A percentile compares a stretch with the other conserved stretches of the same genome.
Conservation (phyloP, 2,797 vertebrate species). For the Yasuhikotakia modesta region DNA sequence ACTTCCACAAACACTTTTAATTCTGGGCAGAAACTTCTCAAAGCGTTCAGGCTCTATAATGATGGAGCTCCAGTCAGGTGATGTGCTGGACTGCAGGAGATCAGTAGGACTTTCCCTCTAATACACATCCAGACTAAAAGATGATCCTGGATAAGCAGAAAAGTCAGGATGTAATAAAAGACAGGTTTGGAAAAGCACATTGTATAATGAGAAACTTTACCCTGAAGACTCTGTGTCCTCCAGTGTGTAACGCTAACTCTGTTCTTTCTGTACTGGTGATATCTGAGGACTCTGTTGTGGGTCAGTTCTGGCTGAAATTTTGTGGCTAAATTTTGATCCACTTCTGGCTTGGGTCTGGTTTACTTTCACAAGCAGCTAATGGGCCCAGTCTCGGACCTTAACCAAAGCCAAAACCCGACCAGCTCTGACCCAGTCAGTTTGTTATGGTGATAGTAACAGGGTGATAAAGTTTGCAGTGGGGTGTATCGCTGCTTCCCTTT, state of each 20-base stretch:
- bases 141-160: background rate
- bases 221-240: background rate
- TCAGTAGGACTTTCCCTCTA: background rate
- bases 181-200: background rate
- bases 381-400: too few species aligned
- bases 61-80: background rate
- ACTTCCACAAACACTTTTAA: background rate
- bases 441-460: background rate
- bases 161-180: background rate
- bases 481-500: slow-evolving; percentile 35
- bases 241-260: slow-evolving; percentile 12
- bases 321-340: too few species aligned
- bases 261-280: too few species aligned
- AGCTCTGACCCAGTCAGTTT: too few species aligned
- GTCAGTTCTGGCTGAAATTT: too few species aligned
- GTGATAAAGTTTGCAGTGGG: slow-evolving; percentile 43
- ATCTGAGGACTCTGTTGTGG: too few species aligned
- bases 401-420: too few species aligned
- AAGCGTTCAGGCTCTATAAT: background rate
- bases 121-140: background rate
- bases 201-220: background rate
- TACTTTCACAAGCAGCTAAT: too few species aligned
- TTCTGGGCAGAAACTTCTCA: background rate
- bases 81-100: background rate
- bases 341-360: too few species aligned